phyloP scores from a whole-genome alignment of 1,140 invertebrate genomes.

The Trachelipus rathkii region DNA sequence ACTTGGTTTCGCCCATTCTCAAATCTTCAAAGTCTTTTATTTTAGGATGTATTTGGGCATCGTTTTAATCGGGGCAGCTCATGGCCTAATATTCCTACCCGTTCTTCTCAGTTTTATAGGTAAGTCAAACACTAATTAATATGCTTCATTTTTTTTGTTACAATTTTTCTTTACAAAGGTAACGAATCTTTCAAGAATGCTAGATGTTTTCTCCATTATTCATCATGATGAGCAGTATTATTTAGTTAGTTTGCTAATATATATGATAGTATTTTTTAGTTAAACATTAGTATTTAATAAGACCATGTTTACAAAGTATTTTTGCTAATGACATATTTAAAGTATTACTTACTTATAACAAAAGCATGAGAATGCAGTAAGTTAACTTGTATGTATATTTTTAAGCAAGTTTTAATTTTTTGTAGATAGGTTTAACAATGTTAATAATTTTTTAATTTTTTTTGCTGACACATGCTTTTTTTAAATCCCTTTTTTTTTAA shows the following conservation, averaged over 20 bases:
- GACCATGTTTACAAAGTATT: too few species aligned
- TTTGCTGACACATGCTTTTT: too few species aligned
- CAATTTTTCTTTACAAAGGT: background rate
- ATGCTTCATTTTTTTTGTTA: background rate
- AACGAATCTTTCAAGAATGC: background rate
- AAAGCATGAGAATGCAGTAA: too few species aligned
- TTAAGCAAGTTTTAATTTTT: too few species aligned
- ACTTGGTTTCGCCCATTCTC: conserved; percentile 83
- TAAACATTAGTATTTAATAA: too few species aligned
- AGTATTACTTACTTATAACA: too few species aligned
- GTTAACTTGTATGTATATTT: too few species aligned
- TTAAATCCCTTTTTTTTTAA: background rate
- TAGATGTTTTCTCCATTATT: background rate
- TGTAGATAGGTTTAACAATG: too few species aligned
- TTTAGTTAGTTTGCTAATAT: background rate
- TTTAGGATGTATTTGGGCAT: conserved; percentile 91
- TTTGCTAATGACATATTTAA: too few species aligned
- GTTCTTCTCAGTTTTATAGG: conserved; percentile 73
- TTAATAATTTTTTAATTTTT: too few species aligned
- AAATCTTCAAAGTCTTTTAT: conserved; percentile 88
- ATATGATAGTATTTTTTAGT: background rate
- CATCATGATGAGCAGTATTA: background rate
- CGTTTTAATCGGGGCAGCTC: conserved; percentile 79
- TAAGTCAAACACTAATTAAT: conserved; percentile 48
- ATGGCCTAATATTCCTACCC: conserved; percentile 85